Evolutionary conservation across 64 coral and sea anemone species (phyloP).

Genomic region (Cladopsammia gracilis): DNA sequence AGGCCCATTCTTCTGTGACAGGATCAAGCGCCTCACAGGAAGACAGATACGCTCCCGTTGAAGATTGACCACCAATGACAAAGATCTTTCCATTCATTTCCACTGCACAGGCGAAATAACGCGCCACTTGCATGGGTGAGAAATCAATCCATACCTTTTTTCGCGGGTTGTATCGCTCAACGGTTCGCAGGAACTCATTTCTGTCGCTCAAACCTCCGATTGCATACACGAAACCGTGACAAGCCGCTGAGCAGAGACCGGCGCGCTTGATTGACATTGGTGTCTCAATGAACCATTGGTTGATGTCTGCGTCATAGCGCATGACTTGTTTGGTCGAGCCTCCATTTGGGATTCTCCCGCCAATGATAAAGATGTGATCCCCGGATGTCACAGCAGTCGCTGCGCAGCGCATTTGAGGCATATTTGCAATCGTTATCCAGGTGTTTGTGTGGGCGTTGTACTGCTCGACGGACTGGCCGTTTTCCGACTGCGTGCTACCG

Average conservation of each 20-base stretch:
- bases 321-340: slow-evolving; percentile 55
- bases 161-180: slow-evolving; percentile 54
- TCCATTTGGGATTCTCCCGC: slow-evolving; percentile 38
- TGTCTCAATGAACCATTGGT: slow-evolving; percentile 64
- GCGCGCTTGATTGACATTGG: slow-evolving; percentile 66
- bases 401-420: slow-evolving; percentile 53
- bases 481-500: slow-evolving; percentile 52
- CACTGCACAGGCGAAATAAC: slow-evolving; percentile 45
- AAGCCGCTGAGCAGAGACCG: slow-evolving; percentile 33
- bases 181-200: slow-evolving; percentile 64
- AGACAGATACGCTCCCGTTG: slow-evolving; percentile 48
- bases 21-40: slow-evolving; percentile 55
- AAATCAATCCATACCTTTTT: slow-evolving; percentile 39
- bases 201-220: slow-evolving; percentile 52
- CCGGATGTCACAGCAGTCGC: slow-evolving; percentile 45
- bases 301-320: slow-evolving; percentile 64
- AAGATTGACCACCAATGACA: slow-evolving; percentile 63
- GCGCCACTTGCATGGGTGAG: slow-evolving; percentile 38
- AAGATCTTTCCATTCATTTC: slow-evolving; percentile 67
- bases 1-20: slow-evolving; percentile 51
- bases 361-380: slow-evolving; percentile 78
- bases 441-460: slow-evolving; percentile 60
- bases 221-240: slow-evolving; percentile 47
- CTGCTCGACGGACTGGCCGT: slow-evolving; percentile 68
- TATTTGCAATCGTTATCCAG: slow-evolving; percentile 48